phyloP scores from a whole-genome alignment of 2,797 vertebrate genomes.

The Protosalanx chinensis region DNA sequence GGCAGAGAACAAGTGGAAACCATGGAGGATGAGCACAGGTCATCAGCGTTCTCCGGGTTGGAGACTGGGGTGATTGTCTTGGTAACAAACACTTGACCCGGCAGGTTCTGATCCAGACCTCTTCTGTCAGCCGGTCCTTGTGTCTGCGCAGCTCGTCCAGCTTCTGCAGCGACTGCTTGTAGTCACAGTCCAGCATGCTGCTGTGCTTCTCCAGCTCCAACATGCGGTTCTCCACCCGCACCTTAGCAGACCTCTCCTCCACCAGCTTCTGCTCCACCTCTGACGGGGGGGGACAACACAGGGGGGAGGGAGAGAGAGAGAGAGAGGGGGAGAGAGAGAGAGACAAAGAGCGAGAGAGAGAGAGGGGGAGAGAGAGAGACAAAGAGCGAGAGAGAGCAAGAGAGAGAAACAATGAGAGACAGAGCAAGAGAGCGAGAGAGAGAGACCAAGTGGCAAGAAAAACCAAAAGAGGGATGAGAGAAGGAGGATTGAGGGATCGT shows the following conservation, averaged over 20 bases:
- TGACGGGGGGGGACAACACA: conserved; percentile 40
- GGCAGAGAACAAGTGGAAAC: conserved; percentile 22
- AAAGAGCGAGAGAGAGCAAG: neutral
- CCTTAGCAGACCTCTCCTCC: conserved; percentile 87
- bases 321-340: neutral
- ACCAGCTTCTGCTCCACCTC: conserved; percentile 95
- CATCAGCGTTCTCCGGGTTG: neutral
- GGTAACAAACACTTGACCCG: conserved; percentile 5
- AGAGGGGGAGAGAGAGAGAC: neutral
- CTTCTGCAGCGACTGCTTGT: conserved; percentile 95
- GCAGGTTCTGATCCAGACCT: conserved; percentile 69
- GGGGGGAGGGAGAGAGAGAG: neutral
- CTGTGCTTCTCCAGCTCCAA: conserved; percentile 93
- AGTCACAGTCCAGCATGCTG: conserved; percentile 95
- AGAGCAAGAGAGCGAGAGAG: neutral
- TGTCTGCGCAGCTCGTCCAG: conserved; percentile 87
- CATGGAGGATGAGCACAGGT: neutral
- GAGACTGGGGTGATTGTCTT: neutral
- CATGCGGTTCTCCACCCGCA: conserved; percentile 89
- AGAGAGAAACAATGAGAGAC: neutral
- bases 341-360: neutral
- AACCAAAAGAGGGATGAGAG: neutral
- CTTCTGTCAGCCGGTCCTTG: conserved; percentile 89
- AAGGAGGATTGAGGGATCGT: too few species aligned
- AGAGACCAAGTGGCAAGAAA: neutral